Conservation (phyloP, 2,888 invertebrate genomes). For the Melinopterus prodromus region DNA sequence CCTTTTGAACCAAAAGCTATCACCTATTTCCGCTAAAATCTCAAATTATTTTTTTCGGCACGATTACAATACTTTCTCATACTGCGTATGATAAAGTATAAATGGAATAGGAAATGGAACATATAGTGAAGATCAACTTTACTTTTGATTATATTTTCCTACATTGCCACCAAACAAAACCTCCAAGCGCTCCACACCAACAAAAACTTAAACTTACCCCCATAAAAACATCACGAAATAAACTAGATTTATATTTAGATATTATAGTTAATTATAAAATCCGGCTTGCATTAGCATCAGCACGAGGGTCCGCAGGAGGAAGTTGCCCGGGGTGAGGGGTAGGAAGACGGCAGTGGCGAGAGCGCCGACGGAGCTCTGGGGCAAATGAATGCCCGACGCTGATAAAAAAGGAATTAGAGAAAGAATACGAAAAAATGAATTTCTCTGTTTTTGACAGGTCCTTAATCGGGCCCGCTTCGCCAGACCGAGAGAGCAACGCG, state of each 20-base stretch:
- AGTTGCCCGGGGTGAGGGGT: slow-evolving; percentile 22
- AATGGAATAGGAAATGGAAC: too few species aligned
- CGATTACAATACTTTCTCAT: too few species aligned
- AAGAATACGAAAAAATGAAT: slow-evolving; percentile 63
- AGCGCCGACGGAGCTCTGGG: slow-evolving; percentile 29
- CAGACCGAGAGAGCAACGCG: slow-evolving; percentile 6
- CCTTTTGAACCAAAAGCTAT: too few species aligned
- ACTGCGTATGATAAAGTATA: too few species aligned
- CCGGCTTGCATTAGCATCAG: slow-evolving; percentile 41
- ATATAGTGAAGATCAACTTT: too few species aligned
- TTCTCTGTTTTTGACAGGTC: slow-evolving; percentile 64
- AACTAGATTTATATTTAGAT: slow-evolving; percentile 42
- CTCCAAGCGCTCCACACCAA: not conserved
- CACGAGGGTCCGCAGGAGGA: slow-evolving; percentile 21
- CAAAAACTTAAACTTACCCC: not conserved
- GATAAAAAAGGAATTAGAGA: slow-evolving; percentile 64
- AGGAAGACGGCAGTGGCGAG: slow-evolving; percentile 1
- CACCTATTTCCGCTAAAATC: too few species aligned
- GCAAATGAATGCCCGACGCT: slow-evolving; percentile 62
- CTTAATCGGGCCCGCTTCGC: slow-evolving; percentile 60
- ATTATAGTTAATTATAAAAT: slow-evolving; percentile 43
- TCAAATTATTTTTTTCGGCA: too few species aligned
- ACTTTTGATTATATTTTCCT: too few species aligned
- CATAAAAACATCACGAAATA: slow-evolving; percentile 33
- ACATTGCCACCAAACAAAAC: not conserved